Evolutionary conservation across 2,888 invertebrate species (phyloP), one percentile per base, ranked within the genome.

Genomic region (Plutella xylostella): DNA sequence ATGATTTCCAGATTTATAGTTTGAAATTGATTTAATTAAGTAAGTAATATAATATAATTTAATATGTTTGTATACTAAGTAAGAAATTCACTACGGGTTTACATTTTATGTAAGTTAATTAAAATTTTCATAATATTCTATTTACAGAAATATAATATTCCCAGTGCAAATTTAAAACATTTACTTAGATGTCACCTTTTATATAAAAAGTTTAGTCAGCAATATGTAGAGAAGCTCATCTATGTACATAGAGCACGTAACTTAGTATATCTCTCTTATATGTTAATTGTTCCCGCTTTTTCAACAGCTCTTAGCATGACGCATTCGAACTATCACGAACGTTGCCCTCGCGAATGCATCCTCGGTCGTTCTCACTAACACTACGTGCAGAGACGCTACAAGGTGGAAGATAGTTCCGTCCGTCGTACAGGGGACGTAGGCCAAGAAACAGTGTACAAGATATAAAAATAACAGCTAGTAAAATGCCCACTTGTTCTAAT

Each of bases 211-310:
- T 34, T 34, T 12, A 28, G 28, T 28, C 28, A 12, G 11, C 11
- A 34, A 34, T 34, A 28, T 28, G 28, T 48, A 37, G 35, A 28
- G 42, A 50, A 46, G 49, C 47, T 50, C 40, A 44, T 48, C 28
- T 49, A 51, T 49, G 44, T 67, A 71, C 64, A 60, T 55, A 62
- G 60, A 61, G 61, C 67, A 52, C 60, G 60, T 57, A 54, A 68
- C 65, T 64, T 57, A 57, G 53, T 48, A 57, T 58, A 64, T 58
- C 58, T 64, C 65, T 60, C 63, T 70, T 73, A 71, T 57, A 65
- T 72, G 78, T 66, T 68, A 82, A 71, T 82, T 82, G 82, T 80
- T 82, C 82, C 82, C 82, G 66, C 79, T 73, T 76, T 65, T 72
- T 72, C 72, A 72, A 74, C 72, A 70, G 72, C 69, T 61, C 64